Evolutionary conservation across 1,140 invertebrate species (phyloP).

Genomic region (Calosoma granatense): DNA sequence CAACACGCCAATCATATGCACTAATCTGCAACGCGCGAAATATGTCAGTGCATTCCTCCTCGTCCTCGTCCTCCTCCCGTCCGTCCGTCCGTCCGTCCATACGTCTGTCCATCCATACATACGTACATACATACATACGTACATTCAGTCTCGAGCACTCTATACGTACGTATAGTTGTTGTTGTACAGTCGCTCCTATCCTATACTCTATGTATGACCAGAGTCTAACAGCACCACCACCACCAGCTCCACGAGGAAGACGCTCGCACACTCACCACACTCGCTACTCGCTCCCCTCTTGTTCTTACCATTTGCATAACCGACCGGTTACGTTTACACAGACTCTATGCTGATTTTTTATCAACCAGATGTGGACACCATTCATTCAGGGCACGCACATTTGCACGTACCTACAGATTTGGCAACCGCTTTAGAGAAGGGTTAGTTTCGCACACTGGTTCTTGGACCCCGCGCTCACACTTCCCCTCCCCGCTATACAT

Average conservation of each 20-base stretch:
- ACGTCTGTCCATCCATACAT: neutral
- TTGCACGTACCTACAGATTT: neutral
- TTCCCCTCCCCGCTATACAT: neutral
- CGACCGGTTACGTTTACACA: neutral
- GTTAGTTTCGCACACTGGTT: neutral
- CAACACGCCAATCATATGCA: constrained; percentile 1
- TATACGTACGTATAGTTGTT: too few relatives aligned
- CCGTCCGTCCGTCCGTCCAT: neutral
- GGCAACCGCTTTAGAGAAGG: neutral
- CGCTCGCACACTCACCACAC: too few relatives aligned
- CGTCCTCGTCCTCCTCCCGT: neutral
- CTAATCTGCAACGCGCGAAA: constrained; percentile 6
- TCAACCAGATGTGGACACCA: too few relatives aligned
- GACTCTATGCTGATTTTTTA: neutral
- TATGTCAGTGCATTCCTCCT: neutral
- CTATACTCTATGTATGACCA: too few relatives aligned
- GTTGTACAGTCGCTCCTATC: too few relatives aligned
- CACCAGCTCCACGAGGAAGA: too few relatives aligned
- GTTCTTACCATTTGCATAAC: too few relatives aligned
- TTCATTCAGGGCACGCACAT: neutral
- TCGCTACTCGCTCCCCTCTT: too few relatives aligned
- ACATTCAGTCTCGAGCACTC: too few relatives aligned
- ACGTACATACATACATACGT: neutral
- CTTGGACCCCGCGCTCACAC: neutral
- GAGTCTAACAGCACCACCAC: too few relatives aligned